These are phyloP conservation scores for Dysidea cf. avara DNA, from an alignment of 37 sponge, comb jelly and placozoan species.

Conservation along the genomic window DNA sequence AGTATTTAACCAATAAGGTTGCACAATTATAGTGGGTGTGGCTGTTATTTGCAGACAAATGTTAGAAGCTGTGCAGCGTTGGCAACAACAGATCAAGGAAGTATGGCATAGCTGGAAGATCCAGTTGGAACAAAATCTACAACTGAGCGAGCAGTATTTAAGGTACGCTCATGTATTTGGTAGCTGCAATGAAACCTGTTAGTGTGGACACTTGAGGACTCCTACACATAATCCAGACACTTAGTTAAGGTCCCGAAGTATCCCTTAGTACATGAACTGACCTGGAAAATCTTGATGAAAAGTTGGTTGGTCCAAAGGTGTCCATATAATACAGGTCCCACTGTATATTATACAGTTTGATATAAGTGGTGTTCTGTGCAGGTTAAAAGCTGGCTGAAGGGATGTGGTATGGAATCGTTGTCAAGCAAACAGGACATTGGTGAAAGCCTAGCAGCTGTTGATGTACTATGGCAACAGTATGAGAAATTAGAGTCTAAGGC, in stretches of 20 bases:
- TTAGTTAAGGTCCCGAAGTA: too few species aligned
- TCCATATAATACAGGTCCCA: not conserved
- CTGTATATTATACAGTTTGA: too few species aligned
- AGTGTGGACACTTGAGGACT: too few species aligned
- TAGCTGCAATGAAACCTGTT: too few species aligned
- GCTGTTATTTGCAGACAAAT: slow-evolving; percentile 5
- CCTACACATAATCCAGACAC: too few species aligned
- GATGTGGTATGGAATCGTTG: slow-evolving; percentile 58
- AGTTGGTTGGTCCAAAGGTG: not conserved
- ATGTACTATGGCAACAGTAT: slow-evolving; percentile 27
- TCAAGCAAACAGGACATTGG: slow-evolving; percentile 53
- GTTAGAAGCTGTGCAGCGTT: slow-evolving; percentile 43
- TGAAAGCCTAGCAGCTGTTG: slow-evolving; percentile 17
- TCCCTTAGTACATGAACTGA: too few species aligned
- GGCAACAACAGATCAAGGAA: slow-evolving; percentile 53
- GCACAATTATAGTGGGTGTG: too few species aligned
- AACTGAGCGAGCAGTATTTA: too few species aligned
- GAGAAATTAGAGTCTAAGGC: slow-evolving; percentile 63
- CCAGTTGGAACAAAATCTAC: slow-evolving; percentile 51
- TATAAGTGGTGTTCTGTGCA: too few species aligned
- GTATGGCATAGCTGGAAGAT: slow-evolving; percentile 50
- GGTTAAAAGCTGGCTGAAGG: slow-evolving; percentile 67
- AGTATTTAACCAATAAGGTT: too few species aligned
- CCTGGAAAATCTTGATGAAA: too few species aligned
- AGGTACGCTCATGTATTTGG: too few species aligned